phyloP scores from a whole-genome alignment of 2,797 vertebrate genomes.

The Phalanger gymnotis region DNA sequence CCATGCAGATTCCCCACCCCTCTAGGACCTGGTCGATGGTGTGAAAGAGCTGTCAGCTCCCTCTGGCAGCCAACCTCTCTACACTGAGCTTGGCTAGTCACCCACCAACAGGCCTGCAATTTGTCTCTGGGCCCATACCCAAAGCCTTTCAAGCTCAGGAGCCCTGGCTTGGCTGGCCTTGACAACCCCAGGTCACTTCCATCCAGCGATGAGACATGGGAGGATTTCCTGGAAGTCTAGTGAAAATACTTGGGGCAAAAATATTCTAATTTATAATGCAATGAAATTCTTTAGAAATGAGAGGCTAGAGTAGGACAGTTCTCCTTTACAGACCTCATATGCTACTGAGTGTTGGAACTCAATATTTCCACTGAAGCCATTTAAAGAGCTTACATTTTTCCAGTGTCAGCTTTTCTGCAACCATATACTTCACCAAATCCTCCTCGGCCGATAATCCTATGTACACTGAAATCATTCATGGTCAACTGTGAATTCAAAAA shows the following conservation, averaged over 20 bases:
- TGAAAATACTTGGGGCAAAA: not conserved
- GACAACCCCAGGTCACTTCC: not conserved
- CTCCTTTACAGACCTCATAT: not conserved
- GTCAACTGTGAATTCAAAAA: conserved; percentile 88
- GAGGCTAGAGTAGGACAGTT: not conserved
- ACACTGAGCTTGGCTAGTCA: not conserved
- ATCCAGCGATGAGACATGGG: not conserved
- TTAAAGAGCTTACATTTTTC: conserved; percentile 93
- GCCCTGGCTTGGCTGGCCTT: not conserved
- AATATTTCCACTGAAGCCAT: not conserved
- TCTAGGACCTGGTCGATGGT: not conserved
- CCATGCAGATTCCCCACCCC: not conserved
- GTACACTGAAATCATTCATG: conserved; percentile 99
- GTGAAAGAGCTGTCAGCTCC: not conserved
- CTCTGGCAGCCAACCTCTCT: not conserved
- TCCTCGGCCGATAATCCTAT: conserved; percentile 97
- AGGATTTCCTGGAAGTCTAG: not conserved
- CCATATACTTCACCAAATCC: conserved; percentile 99
- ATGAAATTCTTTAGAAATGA: not conserved
- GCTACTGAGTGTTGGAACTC: conserved; percentile 7
- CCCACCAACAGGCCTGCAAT: not conserved
- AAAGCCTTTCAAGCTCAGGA: not conserved
- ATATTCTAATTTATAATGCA: not conserved
- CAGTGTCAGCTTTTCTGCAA: conserved; percentile 98
- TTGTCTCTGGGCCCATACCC: not conserved